These are phyloP conservation scores for Argyresthia albistria DNA, from an alignment of 2,888 invertebrate genomes.

Conservation along the genomic window DNA sequence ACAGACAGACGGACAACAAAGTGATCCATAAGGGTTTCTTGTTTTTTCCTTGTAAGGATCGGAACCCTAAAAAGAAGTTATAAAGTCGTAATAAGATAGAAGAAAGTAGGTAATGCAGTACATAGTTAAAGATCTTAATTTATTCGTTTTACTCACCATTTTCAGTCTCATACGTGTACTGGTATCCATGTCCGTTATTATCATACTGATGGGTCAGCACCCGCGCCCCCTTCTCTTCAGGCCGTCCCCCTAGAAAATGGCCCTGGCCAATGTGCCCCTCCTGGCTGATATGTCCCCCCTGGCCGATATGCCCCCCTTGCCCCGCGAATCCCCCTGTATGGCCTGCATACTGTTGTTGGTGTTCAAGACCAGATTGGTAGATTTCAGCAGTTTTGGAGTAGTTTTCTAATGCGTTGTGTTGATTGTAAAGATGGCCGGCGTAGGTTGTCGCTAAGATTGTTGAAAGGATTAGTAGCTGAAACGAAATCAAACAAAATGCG, in stretches of 20 bases:
- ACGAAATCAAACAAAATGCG: not conserved
- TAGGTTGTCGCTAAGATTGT: slow-evolving; percentile 41
- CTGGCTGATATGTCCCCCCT: too few relatives aligned
- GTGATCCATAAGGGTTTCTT: too few relatives aligned
- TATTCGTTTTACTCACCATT: slow-evolving; percentile 48
- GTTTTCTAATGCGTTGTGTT: slow-evolving; percentile 15
- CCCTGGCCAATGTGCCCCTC: slow-evolving; percentile 6
- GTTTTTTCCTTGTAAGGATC: too few relatives aligned
- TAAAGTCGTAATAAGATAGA: too few relatives aligned
- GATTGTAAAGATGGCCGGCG: slow-evolving; percentile 30
- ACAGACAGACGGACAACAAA: too few relatives aligned
- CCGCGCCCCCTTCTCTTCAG: slow-evolving; percentile 32
- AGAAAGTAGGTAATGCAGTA: too few relatives aligned
- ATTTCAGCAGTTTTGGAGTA: slow-evolving; percentile 30
- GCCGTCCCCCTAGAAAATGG: slow-evolving; percentile 5
- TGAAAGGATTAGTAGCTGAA: not conserved
- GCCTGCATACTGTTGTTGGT: slow-evolving; percentile 22
- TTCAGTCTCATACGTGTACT: slow-evolving; percentile 74
- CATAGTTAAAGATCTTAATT: too few relatives aligned
- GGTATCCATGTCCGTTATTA: slow-evolving; percentile 41
- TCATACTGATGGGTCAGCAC: slow-evolving; percentile 37
- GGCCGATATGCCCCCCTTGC: too few relatives aligned
- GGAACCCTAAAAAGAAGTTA: too few relatives aligned
- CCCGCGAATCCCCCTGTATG: too few relatives aligned
- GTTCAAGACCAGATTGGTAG: slow-evolving; percentile 38